Evolutionary conservation across 1,140 invertebrate genomes (phyloP), one percentile per base, ranked within the genome.

Genomic region (Heliconius hermathena): DNA sequence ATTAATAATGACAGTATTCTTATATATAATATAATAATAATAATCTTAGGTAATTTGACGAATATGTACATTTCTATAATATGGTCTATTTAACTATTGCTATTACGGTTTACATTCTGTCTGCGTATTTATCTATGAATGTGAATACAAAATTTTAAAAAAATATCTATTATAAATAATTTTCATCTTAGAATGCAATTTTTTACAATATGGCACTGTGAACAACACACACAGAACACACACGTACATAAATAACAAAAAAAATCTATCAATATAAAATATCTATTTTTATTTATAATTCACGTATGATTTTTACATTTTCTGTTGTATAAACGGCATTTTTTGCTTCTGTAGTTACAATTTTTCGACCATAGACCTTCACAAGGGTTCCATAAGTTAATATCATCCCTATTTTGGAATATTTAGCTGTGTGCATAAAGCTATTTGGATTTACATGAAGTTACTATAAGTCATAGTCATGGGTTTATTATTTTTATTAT

Each of bases 361-460:
- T 66, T 66, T 9, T 60, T 66, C 13, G 60, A 66, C 13, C 60
- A 16, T 66, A 11, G 29, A 66, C 26, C 11, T 66, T 29, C 22
- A 66, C 26, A 66, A 29, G 60, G 60, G 26, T 66, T 66, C 60
- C 60, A 29, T 29, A 66, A 66, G 57, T 66, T 29, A 66, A 26
- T 66, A 66, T 66, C 22, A 66, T 66, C 26, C 1, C 22, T 18
- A 18, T 18, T 57, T 57, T 22, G n/a, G 3, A 6, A 9, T 57
- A 22, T 22, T 4, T 26, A 8, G 6, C 33, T 36, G 33, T 36
- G 33, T 36, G 33, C 16, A 57, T 22, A 22, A 26, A 66, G 11
- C 1, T 5, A 22, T 22, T 26, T 66, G 60, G 20, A 22, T 1
- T 57, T 22, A 1, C 4, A 57, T 5, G 8, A 57, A 57, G n/a